These are phyloP conservation scores for Erebia aethiops DNA, from an alignment of 2,888 invertebrate genomes.

Conservation along the genomic window DNA sequence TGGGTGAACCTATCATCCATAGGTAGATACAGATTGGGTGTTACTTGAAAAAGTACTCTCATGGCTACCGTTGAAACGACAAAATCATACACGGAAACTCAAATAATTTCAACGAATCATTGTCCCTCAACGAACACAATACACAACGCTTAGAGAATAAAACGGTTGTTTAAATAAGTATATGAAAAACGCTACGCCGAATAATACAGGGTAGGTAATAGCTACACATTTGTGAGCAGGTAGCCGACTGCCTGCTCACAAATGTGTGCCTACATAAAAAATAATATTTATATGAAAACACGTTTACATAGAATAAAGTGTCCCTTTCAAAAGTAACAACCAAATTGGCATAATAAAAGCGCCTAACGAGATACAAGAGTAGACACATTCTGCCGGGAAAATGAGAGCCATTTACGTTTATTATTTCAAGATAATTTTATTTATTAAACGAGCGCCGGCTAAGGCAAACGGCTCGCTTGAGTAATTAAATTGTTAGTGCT, in stretches of 20 bases:
- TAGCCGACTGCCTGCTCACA: not conserved
- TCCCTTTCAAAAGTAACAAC: constrained; percentile 21
- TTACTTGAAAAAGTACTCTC: no score
- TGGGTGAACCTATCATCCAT: no score
- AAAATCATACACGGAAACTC: no score
- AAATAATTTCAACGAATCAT: not conserved
- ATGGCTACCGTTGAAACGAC: no score
- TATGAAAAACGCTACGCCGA: not conserved
- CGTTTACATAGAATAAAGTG: constrained; percentile 16
- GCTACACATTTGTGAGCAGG: not conserved
- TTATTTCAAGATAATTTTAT: constrained; percentile 49
- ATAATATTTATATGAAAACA: not conserved
- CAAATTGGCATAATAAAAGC: constrained; percentile 25
- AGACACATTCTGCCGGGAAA: constrained; percentile 28
- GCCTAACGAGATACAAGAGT: constrained; percentile 25
- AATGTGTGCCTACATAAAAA: not conserved
- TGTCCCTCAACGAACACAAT: not conserved
- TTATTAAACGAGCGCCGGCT: constrained; percentile 46
- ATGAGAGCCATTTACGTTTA: constrained; percentile 34
- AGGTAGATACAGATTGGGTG: no score
- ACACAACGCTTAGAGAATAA: not conserved
- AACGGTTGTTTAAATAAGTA: not conserved
- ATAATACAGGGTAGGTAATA: not conserved
- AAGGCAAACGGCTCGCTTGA: constrained; percentile 27
- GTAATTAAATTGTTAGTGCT: constrained; percentile 39